These are phyloP conservation scores for Subacronicta megacephala DNA, from an alignment of 2,888 invertebrate genomes.

Conservation along the genomic window DNA sequence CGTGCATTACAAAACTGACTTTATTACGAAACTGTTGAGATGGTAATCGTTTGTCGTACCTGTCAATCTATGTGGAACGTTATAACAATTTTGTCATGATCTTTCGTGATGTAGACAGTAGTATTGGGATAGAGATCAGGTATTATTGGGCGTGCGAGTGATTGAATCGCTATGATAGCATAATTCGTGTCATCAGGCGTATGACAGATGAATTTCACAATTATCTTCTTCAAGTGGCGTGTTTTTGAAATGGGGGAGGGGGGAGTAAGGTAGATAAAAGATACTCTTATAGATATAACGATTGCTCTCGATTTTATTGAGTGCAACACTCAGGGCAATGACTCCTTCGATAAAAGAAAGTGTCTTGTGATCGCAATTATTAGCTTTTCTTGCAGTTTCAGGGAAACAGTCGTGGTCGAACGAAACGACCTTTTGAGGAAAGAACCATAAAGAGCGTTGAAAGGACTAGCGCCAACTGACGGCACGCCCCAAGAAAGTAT, in stretches of 20 bases:
- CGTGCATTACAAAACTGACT: conserved; percentile 46
- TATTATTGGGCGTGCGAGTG: conserved; percentile 32
- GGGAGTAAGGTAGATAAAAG: conserved; percentile 19
- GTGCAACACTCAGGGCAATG: conserved; percentile 20
- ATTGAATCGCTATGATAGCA: conserved; percentile 51
- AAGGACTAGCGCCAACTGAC: too few relatives aligned
- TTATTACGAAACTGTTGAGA: conserved; percentile 42
- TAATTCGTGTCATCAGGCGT: conserved; percentile 63
- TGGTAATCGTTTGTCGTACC: conserved; percentile 46
- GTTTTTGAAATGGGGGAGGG: conserved; percentile 33
- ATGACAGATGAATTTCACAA: conserved; percentile 62
- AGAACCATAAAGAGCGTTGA: too few relatives aligned
- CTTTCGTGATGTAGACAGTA: conserved; percentile 24
- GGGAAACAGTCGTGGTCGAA: neutral
- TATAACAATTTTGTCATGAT: conserved; percentile 31
- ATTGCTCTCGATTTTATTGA: conserved; percentile 21
- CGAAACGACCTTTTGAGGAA: too few relatives aligned
- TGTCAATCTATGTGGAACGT: conserved; percentile 40
- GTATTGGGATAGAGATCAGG: conserved; percentile 24
- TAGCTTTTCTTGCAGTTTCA: neutral
- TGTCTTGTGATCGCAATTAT: conserved; percentile 4
- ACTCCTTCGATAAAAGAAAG: conserved; percentile 25
- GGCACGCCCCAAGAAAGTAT: too few relatives aligned
- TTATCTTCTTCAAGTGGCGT: conserved; percentile 41
- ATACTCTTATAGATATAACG: conserved; percentile 9